Percentiles rank a stretch among this genome's conserved stretches.
phyloP scores from a whole-genome alignment of 2,888 invertebrate species.

The Scaeva pyrastri region DNA sequence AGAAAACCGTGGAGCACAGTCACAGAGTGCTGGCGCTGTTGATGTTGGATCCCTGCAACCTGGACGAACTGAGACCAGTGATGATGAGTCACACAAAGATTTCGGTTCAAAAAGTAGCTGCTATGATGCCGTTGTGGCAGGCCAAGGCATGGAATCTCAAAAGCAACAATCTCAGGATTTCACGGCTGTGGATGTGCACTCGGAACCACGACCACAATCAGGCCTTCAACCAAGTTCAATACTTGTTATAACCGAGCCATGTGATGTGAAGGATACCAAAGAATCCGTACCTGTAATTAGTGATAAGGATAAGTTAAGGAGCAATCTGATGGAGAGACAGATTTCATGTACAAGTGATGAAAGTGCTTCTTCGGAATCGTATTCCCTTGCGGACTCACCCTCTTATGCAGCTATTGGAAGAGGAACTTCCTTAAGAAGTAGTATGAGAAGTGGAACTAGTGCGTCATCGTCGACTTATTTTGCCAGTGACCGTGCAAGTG shows the following conservation, averaged over 20 bases:
- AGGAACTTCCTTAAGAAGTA: conserved; percentile 57
- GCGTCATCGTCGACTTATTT: conserved; percentile 54
- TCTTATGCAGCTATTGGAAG: conserved; percentile 41
- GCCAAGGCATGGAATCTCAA: conserved; percentile 18
- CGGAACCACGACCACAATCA: conserved; percentile 42
- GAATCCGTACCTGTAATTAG: conserved; percentile 71
- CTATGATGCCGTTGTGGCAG: conserved; percentile 42
- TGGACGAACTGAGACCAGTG: conserved; percentile 47
- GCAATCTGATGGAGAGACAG: conserved; percentile 52
- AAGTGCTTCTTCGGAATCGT: conserved; percentile 54
- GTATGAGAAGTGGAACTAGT: conserved; percentile 61
- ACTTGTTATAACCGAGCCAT: conserved; percentile 60
- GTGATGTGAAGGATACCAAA: conserved; percentile 67
- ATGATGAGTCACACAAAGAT: conserved; percentile 57
- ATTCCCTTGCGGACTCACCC: conserved; percentile 12
- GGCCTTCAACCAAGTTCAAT: conserved; percentile 39
- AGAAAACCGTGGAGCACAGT: conserved; percentile 25
- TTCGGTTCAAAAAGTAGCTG: conserved; percentile 56
- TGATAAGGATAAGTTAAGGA: conserved; percentile 65
- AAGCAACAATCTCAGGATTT: conserved; percentile 50
- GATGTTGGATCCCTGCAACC: conserved; percentile 17
- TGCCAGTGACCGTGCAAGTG: conserved; percentile 49
- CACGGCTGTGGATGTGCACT: conserved; percentile 60
- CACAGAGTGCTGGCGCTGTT: background rate
- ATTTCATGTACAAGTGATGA: conserved; percentile 69